phyloP scores from a whole-genome alignment of 2,888 invertebrate species.

The Sarcophaga subvicina region DNA sequence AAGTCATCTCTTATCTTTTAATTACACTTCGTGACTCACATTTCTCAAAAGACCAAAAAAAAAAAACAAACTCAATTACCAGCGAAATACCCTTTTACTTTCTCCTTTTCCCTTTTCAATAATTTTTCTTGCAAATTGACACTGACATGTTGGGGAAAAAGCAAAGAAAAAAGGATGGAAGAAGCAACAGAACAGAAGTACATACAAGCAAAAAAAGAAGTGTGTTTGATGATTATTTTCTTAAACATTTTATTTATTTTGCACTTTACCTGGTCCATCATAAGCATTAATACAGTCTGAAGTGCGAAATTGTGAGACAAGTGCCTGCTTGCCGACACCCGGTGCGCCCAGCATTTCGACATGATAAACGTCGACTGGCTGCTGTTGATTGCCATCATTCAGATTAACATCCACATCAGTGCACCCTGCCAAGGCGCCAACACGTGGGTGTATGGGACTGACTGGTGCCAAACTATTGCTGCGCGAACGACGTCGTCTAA shows the following conservation, averaged over 20 bases:
- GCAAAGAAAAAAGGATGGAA: too few species aligned
- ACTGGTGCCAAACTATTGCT: slow-evolving; percentile 91
- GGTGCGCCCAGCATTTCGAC: slow-evolving; percentile 91
- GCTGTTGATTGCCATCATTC: slow-evolving; percentile 82
- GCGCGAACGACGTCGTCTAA: slow-evolving; percentile 91
- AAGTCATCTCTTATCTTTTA: too few species aligned
- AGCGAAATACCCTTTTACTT: too few species aligned
- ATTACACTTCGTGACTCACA: too few species aligned
- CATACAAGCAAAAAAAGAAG: too few species aligned
- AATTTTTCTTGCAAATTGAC: too few species aligned
- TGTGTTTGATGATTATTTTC: background rate
- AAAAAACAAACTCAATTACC: too few species aligned
- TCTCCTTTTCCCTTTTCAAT: too few species aligned
- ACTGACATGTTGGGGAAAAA: too few species aligned
- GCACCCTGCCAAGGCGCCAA: slow-evolving; percentile 71
- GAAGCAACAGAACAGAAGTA: too few species aligned
- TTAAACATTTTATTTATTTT: slow-evolving; percentile 36
- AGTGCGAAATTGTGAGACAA: slow-evolving; percentile 94
- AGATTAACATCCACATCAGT: slow-evolving; percentile 73
- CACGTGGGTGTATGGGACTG: slow-evolving; percentile 82
- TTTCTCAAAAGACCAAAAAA: too few species aligned
- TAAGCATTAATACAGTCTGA: slow-evolving; percentile 97
- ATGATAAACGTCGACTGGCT: slow-evolving; percentile 84
- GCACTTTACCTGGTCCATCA: slow-evolving; percentile 89
- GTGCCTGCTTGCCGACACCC: slow-evolving; percentile 92